Conservation (phyloP, 2,113 vertebrate genomes). For the Odontesthes bonariensis region DNA sequence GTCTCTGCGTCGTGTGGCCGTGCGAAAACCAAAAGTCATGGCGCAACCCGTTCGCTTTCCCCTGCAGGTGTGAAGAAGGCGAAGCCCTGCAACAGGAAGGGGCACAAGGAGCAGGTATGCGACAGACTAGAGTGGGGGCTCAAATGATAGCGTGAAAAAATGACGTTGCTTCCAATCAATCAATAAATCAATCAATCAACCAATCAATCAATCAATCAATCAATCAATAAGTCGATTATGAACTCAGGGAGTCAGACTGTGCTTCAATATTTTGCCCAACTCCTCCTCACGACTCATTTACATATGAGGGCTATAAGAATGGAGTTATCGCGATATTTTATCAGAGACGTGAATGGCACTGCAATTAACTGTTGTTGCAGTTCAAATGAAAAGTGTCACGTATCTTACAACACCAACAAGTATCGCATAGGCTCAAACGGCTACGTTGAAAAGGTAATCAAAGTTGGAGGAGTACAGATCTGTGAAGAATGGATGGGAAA, state of each 20-base stretch:
- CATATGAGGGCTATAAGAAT: background rate
- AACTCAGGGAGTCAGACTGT: background rate
- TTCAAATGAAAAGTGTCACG: background rate
- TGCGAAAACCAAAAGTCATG: slow-evolving; percentile 78
- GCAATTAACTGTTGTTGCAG: background rate
- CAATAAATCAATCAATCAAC: background rate
- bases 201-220: background rate
- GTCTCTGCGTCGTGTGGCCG: slow-evolving; percentile 84
- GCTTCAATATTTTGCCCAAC: background rate
- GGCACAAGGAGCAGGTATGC: slow-evolving; percentile 89
- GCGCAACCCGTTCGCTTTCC: slow-evolving; percentile 63
- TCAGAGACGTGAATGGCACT: fast-evolving
- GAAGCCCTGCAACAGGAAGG: slow-evolving; percentile 86
- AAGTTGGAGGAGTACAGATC: slow-evolving; percentile 9
- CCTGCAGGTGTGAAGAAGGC: slow-evolving; percentile 79
- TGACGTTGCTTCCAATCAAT: background rate
- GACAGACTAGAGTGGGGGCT: background rate
- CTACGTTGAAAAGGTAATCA: slow-evolving; percentile 32
- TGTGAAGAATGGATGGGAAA: slow-evolving; percentile 38
- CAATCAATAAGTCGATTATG: background rate
- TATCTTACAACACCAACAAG: background rate
- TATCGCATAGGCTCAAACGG: background rate
- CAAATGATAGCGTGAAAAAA: background rate
- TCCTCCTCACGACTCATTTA: background rate
- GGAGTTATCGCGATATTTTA: slow-evolving; percentile 50